A percentile compares a stretch with the other conserved stretches of the same genome.
phyloP scores from a whole-genome alignment of 2,888 invertebrate species.

The Aleiodes leptofemur region DNA sequence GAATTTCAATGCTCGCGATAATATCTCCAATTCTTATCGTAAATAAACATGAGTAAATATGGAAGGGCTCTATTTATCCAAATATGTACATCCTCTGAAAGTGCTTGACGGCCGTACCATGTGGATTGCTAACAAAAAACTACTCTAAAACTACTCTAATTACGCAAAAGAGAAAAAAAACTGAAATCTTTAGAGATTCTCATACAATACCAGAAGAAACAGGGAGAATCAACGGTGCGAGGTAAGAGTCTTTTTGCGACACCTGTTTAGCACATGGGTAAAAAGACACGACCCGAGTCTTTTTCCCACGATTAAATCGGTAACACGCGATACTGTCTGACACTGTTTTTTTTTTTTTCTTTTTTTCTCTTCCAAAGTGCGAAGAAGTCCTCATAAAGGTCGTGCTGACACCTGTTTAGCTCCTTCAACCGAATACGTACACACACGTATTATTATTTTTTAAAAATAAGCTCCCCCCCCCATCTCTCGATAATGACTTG shows the following conservation, averaged over 20 bases:
- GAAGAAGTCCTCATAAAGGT: conserved; percentile 51
- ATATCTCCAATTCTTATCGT: conserved; percentile 46
- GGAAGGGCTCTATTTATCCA: conserved; percentile 35
- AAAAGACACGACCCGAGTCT: conserved; percentile 44
- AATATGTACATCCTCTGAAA: neutral
- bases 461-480: neutral
- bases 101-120: conserved; percentile 13
- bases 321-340: conserved; percentile 54
- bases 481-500: neutral
- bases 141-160: conserved; percentile 13
- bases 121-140: neutral
- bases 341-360: neutral
- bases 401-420: conserved; percentile 50
- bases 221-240: conserved; percentile 62
- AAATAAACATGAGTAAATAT: conserved; percentile 39
- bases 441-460: neutral
- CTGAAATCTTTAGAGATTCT: neutral
- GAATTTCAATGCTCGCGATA: conserved; percentile 36
- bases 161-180: neutral
- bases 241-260: conserved; percentile 61
- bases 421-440: conserved; percentile 2
- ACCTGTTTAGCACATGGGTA: conserved; percentile 61
- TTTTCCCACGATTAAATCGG: conserved; percentile 72
- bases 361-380: neutral
- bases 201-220: conserved; percentile 10